phyloP scores from a whole-genome alignment of 2,113 vertebrate genomes.

The Menura novaehollandiae region DNA sequence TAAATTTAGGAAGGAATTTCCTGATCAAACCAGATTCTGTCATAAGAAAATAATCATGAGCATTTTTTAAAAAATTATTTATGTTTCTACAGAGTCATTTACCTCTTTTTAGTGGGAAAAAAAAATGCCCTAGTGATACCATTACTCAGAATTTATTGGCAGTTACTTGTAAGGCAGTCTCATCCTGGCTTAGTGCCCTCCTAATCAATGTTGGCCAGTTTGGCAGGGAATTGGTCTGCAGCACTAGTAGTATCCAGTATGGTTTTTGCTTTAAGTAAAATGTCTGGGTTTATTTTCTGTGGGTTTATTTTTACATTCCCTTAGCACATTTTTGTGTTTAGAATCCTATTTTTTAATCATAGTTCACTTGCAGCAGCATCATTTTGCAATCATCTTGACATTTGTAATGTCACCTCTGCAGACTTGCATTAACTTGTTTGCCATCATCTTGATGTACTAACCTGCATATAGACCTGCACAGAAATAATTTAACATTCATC shows the following conservation, averaged over 20 bases:
- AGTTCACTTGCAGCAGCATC: constrained; percentile 9
- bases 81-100: neutral
- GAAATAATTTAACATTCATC: constrained; percentile 63
- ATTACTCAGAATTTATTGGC: neutral
- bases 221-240: neutral
- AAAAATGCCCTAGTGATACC: neutral
- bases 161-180: neutral
- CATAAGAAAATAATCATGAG: neutral
- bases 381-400: constrained; percentile 54
- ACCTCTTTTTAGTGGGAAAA: neutral
- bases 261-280: neutral
- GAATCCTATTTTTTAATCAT: constrained; percentile 25
- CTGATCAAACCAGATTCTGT: neutral
- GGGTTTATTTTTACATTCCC: neutral
- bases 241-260: neutral
- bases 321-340: neutral
- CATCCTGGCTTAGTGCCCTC: neutral
- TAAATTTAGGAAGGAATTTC: neutral
- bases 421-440: constrained; percentile 53
- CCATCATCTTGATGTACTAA: constrained; percentile 52
- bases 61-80: neutral
- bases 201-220: neutral
- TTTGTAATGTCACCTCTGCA: constrained; percentile 32
- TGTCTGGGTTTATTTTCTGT: neutral
- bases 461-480: neutral